These are phyloP conservation scores for Catharus fuscescens DNA, from an alignment of 2,113 vertebrate genomes.

Conservation along the genomic window DNA sequence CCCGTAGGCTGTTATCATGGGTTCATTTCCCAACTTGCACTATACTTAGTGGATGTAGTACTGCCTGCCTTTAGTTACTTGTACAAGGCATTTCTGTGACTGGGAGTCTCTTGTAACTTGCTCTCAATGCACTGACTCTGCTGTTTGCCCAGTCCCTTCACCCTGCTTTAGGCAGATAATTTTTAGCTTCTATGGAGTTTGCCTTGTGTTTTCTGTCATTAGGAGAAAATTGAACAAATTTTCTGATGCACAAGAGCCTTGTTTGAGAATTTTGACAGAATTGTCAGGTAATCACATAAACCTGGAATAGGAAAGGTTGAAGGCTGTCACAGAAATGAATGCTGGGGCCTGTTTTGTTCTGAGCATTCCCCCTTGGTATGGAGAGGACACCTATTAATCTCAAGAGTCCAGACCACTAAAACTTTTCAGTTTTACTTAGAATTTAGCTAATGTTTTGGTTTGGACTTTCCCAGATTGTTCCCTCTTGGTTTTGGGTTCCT, in stretches of 20 bases:
- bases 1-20: neutral
- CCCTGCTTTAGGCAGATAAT: neutral
- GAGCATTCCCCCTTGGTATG: neutral
- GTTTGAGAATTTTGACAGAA: neutral
- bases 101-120: neutral
- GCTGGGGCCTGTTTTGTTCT: neutral
- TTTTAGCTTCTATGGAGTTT: neutral
- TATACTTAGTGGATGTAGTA: slow-evolving; percentile 4
- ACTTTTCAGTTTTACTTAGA: neutral
- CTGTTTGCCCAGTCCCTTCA: neutral
- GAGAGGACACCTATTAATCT: neutral
- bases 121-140: neutral
- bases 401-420: neutral
- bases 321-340: neutral
- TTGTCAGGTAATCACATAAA: neutral
- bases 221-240: neutral
- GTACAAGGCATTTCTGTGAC: neutral
- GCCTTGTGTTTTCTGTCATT: neutral
- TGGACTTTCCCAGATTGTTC: neutral
- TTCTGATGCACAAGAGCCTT: neutral
- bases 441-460: neutral
- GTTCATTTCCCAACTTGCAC: slow-evolving; percentile 26
- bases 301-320: neutral
- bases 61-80: slow-evolving; percentile 4
- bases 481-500: neutral